Conservation (phyloP, 2,888 invertebrate genomes). For the Hartigia nigra region DNA sequence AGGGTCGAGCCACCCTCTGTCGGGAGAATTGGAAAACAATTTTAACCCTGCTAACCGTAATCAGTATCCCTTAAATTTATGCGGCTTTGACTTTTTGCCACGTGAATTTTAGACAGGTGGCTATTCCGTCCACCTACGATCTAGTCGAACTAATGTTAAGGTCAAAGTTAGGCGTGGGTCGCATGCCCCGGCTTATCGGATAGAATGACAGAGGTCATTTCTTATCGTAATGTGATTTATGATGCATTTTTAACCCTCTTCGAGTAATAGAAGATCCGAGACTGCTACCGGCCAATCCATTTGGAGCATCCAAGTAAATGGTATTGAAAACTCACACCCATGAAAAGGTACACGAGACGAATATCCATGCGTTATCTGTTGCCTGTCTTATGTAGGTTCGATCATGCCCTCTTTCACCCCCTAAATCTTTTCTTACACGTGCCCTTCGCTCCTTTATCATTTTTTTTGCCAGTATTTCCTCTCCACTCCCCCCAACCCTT, state of each 20-base stretch:
- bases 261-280: slow-evolving; percentile 41
- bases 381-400: not conserved
- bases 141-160: not conserved
- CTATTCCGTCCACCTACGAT: not conserved
- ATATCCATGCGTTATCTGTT: not conserved
- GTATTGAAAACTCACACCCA: slow-evolving; percentile 9
- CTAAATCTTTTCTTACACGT: not conserved
- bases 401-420: not conserved
- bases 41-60: slow-evolving; percentile 3
- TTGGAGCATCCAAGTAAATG: slow-evolving; percentile 17
- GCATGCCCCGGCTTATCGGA: not conserved
- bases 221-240: slow-evolving; percentile 61
- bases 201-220: slow-evolving; percentile 48
- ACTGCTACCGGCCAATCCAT: slow-evolving; percentile 17
- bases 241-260: slow-evolving; percentile 57
- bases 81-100: slow-evolving; percentile 7
- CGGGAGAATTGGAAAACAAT: slow-evolving; percentile 1
- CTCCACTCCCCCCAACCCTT: too few species aligned
- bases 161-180: not conserved
- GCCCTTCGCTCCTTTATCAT: not conserved
- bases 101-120: not conserved
- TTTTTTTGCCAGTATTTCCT: not conserved
- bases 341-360: not conserved
- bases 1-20: not conserved
- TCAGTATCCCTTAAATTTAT: not conserved